These are phyloP conservation scores for Xestobium rufovillosum DNA, from an alignment of 2,888 invertebrate species.

Conservation along the genomic window DNA sequence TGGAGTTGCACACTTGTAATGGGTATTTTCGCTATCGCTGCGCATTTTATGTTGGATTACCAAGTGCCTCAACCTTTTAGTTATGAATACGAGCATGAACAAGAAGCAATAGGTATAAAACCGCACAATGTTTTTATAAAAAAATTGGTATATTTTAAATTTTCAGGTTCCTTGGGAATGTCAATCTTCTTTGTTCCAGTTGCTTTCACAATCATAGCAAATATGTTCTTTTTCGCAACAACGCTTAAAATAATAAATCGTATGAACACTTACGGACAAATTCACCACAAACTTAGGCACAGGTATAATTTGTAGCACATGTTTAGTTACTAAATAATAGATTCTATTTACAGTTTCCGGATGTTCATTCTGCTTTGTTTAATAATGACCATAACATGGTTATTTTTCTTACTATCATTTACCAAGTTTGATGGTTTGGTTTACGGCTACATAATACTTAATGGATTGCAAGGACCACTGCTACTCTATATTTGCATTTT, in stretches of 20 bases:
- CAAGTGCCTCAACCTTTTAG: constrained; percentile 49
- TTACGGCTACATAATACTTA: constrained; percentile 68
- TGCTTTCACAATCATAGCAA: constrained; percentile 69
- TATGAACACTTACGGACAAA: constrained; percentile 76
- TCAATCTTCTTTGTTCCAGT: constrained; percentile 78
- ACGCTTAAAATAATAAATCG: constrained; percentile 71
- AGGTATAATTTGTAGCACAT: constrained; percentile 48
- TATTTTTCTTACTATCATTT: constrained; percentile 71
- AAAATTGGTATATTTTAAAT: too few relatives aligned
- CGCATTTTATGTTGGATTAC: constrained; percentile 72
- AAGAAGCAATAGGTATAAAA: constrained; percentile 63
- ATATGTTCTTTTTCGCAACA: constrained; percentile 73
- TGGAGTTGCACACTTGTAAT: constrained; percentile 68
- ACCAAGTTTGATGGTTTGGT: constrained; percentile 63
- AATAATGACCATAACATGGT: constrained; percentile 69
- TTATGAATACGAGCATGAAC: constrained; percentile 49
- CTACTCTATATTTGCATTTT: constrained; percentile 71
- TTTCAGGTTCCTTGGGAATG: constrained; percentile 69
- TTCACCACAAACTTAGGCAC: constrained; percentile 79
- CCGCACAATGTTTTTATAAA: neutral
- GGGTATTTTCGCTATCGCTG: constrained; percentile 68
- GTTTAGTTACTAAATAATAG: constrained; percentile 3
- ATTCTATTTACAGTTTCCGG: constrained; percentile 58
- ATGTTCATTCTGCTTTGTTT: constrained; percentile 68
- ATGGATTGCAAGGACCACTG: constrained; percentile 66